Base-by-base conservation (phyloP, 2,113 vertebrate species). In the Agelaius tricolor region DNA sequence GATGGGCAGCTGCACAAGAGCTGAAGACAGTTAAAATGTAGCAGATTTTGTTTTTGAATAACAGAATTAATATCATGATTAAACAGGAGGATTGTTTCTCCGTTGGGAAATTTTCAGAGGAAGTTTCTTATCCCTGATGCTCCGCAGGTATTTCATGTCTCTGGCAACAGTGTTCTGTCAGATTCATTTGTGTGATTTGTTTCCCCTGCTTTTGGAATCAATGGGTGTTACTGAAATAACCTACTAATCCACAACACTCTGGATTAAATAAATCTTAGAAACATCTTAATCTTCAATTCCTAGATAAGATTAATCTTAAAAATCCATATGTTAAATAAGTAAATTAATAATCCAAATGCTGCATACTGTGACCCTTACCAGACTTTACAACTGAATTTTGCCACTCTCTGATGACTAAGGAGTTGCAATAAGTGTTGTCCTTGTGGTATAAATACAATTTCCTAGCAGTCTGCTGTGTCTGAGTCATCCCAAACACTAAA, bases 121-220 rank as follows among this genome's bases (percentile, higher is more conserved):
- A 87, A 88, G 72, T 58, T 72, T 94, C 63, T 93, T 86, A 78
- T 73, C 81, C 65, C 67, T 96, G 93, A 95, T 28, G 15, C 58
- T 73, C 95, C n/a, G 24, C 71, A 35, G 13, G 17, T 74, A 61
- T 95, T 96, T 98, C 84, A 94, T 96, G 76, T 94, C 81, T 78
- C 90, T 94, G 84, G 47, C 86, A 97, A 87, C 61, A 73, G 47
- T 76, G 51, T 55, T 83, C 74, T 80, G 58, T 92, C 71, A 41
- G 41, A 84, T 82, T 73, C 87, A 83, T 35, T 66, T 0, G 0
- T 77, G 59, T 93, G 85, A 96, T 93, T 97, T 18, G 15, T 69
- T 84, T 54, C 27, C 75, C 77, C 74, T 95, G 77, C 43, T 95
- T 97, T 92, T 91, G 85, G 51, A 95, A 96, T 94, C 14, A 43